Evolutionary conservation across 2,113 vertebrate genomes (phyloP).

Genomic region (Panthera tigris): DNA sequence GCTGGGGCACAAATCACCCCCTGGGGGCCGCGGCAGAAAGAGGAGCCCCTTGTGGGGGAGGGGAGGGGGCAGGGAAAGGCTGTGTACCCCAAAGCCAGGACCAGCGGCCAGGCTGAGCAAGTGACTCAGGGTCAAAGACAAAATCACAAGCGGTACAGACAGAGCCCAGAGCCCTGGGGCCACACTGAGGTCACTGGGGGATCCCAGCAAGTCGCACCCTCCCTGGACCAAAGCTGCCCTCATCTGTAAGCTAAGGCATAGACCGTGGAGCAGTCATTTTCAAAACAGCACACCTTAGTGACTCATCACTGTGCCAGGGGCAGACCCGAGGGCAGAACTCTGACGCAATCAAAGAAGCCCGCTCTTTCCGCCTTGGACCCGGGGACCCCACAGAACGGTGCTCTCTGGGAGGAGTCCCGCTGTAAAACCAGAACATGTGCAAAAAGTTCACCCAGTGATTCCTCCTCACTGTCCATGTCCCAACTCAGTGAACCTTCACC

Average conservation of each 20-base stretch:
- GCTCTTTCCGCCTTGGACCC: neutral
- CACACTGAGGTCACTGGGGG: accelerated
- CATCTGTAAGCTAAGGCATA: neutral
- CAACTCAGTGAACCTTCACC: neutral
- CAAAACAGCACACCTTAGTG: neutral
- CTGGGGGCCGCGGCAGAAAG: neutral
- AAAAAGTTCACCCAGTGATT: neutral
- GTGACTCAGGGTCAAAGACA: neutral
- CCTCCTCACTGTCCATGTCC: neutral
- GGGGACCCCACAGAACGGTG: accelerated
- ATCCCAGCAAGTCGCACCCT: neutral
- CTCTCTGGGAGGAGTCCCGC: accelerated
- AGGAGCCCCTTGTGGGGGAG: neutral
- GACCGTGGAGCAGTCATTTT: neutral
- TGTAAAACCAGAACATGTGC: accelerated
- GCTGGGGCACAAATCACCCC: neutral
- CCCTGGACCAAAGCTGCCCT: neutral
- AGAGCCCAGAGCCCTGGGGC: neutral
- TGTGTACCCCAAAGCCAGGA: neutral
- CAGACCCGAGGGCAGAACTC: neutral
- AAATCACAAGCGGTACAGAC: neutral
- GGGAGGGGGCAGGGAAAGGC: accelerated
- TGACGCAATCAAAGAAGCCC: neutral
- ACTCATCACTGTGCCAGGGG: neutral
- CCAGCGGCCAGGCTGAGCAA: neutral